Base-by-base conservation (phyloP, 2,113 vertebrate species). In the Hystrix brachyura region DNA sequence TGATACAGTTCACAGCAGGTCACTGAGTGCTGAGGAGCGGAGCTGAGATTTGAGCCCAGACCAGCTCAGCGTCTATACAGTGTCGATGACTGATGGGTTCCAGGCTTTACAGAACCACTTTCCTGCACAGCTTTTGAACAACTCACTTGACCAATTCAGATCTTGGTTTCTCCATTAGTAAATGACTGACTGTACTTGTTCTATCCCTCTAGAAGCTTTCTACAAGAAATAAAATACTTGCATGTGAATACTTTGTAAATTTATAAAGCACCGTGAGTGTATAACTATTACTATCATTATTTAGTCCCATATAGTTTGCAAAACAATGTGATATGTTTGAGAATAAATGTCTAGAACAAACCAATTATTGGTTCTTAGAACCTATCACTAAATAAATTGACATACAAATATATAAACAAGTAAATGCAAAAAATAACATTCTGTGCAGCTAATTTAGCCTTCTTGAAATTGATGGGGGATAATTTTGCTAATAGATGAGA, bases 41-140 rank as follows among this genome's bases (percentile, higher is more conserved):
- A 18, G 1, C 2, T 46, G 60, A 32, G 34, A 29, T 7, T 12
- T 4, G 1, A 64, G 34, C 17, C 32, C 4, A 2, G 9, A 25
- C 21, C 18, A 32, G 3, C 21, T 71, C 5, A 11, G 2, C 46
- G 7, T 89, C 87, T 80, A 2, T 1, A 12, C 0, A 15, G 2
- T 5, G 3, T 4, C 21, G 62, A 19, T 19, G 55, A 5, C 29
- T 11, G 5, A 7, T n/a, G 71, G 29, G 57, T 38, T 43, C 51
- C 32, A 3, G 51, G 27, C 32, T 90, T 32, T 38, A 18, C 43
- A 71, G 11, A 67, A 38, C 19, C 14, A 46, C 10, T 6, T 62
- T 71, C 23, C 32, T 69, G 62, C 6, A 55, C 11, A 82, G 19
- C 80, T 19, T 55, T 1, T 12, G 19, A 7, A 43, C 17, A 74